These are phyloP conservation scores for Eptesicus fuscus DNA, from an alignment of 2,113 vertebrate species.

Conservation along the genomic window DNA sequence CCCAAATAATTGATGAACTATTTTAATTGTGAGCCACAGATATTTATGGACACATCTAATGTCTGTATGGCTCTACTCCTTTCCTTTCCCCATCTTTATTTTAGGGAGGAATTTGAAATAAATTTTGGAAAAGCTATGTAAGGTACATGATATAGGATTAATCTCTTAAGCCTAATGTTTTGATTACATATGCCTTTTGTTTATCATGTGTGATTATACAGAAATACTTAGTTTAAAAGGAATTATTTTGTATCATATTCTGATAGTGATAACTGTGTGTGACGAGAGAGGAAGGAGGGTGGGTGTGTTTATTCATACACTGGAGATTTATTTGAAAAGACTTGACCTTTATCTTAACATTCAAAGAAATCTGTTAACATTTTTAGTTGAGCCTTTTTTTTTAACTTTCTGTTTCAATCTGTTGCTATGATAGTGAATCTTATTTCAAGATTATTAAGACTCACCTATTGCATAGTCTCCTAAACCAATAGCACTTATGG, in stretches of 20 bases:
- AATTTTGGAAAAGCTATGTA: background rate
- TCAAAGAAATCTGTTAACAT: background rate
- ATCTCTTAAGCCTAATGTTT: background rate
- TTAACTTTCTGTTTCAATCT: background rate
- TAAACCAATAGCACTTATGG: background rate
- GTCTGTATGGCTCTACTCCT: background rate
- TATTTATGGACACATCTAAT: background rate
- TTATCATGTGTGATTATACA: background rate
- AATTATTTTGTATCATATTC: background rate
- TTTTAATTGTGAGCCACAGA: background rate
- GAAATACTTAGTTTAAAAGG: background rate
- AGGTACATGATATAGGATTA: background rate
- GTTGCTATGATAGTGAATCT: background rate
- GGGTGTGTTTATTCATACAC: background rate
- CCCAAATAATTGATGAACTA: background rate
- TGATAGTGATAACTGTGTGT: background rate
- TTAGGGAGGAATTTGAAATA: background rate
- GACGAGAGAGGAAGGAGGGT: background rate
- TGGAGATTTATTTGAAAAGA: background rate
- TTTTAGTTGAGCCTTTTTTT: background rate
- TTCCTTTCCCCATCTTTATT: background rate
- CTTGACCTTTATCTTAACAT: background rate
- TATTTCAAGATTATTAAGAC: slow-evolving; percentile 1
- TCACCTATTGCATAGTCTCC: background rate
- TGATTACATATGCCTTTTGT: background rate